These are phyloP conservation scores for Chironomus striatipennis DNA, from an alignment of 1,140 invertebrate species.

Conservation along the genomic window DNA sequence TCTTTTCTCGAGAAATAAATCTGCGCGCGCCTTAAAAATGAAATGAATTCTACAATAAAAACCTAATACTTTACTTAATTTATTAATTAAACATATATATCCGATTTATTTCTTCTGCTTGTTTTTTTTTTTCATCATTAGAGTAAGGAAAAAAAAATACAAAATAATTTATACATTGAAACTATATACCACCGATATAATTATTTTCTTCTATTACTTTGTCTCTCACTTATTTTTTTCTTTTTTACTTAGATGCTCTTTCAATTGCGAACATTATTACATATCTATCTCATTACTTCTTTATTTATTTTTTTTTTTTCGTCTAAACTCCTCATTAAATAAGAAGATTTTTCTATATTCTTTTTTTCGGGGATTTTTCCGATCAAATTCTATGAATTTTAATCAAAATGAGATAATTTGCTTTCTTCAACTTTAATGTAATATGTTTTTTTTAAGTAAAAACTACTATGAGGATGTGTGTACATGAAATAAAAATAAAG, in stretches of 20 bases:
- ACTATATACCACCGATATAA: constrained; percentile 1
- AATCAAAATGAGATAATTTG: no score
- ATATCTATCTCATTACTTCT: not conserved
- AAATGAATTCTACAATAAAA: constrained; percentile 9
- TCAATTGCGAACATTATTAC: not conserved
- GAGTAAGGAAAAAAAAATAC: constrained; percentile 7
- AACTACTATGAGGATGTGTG: not conserved
- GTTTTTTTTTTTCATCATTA: not conserved
- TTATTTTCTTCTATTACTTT: not conserved
- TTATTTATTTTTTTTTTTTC: not conserved
- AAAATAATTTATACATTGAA: constrained; percentile 15
- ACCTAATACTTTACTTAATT: constrained; percentile 11
- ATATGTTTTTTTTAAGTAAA: no score
- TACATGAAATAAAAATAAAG: not conserved
- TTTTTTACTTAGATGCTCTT: not conserved
- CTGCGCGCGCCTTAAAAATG: not conserved
- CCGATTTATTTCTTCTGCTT: constrained; percentile 6
- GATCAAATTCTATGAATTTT: no score
- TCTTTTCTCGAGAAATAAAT: not conserved
- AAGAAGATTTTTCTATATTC: not conserved
- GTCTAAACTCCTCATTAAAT: not conserved
- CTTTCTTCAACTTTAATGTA: no score
- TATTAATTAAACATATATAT: constrained; percentile 2
- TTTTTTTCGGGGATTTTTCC: not conserved
- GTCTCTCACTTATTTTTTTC: not conserved